These are phyloP conservation scores for Erebia epiphron DNA, from an alignment of 2,888 invertebrate species.

Conservation along the genomic window DNA sequence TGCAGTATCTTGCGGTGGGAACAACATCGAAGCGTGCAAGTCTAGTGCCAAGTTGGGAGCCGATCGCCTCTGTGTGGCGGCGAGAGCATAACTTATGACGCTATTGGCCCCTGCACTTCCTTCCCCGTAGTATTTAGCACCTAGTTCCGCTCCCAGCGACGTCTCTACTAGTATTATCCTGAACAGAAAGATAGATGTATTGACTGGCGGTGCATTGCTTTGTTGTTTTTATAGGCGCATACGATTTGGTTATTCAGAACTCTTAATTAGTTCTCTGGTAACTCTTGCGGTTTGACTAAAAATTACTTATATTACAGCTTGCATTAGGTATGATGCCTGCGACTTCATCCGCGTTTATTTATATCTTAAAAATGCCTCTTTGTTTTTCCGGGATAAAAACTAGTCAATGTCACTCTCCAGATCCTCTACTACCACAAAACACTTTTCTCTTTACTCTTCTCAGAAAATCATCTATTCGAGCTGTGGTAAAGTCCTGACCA, in stretches of 20 bases:
- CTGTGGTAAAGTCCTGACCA: too few relatives aligned
- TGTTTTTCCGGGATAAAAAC: too few relatives aligned
- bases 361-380: too few relatives aligned
- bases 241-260: not conserved
- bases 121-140: slow-evolving; percentile 61
- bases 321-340: too few relatives aligned
- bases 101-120: slow-evolving; percentile 63
- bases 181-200: slow-evolving; percentile 36
- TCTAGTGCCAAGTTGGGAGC: slow-evolving; percentile 59
- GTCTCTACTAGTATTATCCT: slow-evolving; percentile 67
- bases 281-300: too few relatives aligned
- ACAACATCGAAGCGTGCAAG: slow-evolving; percentile 58
- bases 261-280: not conserved
- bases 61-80: slow-evolving; percentile 46
- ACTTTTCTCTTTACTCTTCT: too few relatives aligned
- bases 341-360: too few relatives aligned
- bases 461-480: too few relatives aligned
- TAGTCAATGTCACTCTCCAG: too few relatives aligned
- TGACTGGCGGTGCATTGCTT: slow-evolving; percentile 16
- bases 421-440: too few relatives aligned
- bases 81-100: slow-evolving; percentile 61
- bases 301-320: too few relatives aligned
- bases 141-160: slow-evolving; percentile 49
- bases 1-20: slow-evolving; percentile 49
- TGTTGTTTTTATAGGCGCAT: slow-evolving; percentile 18